These are phyloP conservation scores for Drosophila nr. medialis DNA, from an alignment of 2,888 invertebrate species.

Conservation along the genomic window DNA sequence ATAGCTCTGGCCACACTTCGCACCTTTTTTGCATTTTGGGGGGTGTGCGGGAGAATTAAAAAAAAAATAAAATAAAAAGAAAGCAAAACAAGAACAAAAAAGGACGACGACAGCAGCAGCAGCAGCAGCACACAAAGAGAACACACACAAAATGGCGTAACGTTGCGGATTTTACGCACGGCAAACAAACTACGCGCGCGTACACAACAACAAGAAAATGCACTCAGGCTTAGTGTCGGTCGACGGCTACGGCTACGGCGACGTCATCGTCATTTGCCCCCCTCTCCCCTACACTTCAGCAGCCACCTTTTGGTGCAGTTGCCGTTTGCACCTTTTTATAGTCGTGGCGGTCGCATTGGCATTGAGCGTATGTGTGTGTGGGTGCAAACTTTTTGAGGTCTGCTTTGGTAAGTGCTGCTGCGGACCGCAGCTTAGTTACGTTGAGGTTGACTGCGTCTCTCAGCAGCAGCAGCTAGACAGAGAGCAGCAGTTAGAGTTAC, in stretches of 20 bases:
- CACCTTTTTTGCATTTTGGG: constrained; percentile 78
- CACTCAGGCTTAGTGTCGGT: constrained; percentile 79
- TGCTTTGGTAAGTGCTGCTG: constrained; percentile 78
- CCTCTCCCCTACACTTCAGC: neutral
- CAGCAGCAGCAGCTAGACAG: constrained; percentile 22
- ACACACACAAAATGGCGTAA: constrained; percentile 78
- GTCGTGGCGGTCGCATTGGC: constrained; percentile 45
- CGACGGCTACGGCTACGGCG: constrained; percentile 43
- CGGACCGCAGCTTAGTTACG: constrained; percentile 78
- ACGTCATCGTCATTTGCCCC: constrained; percentile 45
- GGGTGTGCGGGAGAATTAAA: constrained; percentile 38
- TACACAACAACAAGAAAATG: constrained; percentile 80
- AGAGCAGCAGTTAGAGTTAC: constrained; percentile 21
- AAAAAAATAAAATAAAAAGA: constrained; percentile 23
- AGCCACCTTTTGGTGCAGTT: constrained; percentile 24
- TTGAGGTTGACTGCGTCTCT: constrained; percentile 70
- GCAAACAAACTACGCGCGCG: constrained; percentile 79
- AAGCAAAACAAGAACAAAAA: constrained; percentile 8
- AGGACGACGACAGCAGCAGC: constrained; percentile 2
- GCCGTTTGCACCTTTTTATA: constrained; percentile 76
- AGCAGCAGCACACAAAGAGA: constrained; percentile 62
- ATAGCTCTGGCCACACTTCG: constrained; percentile 60
- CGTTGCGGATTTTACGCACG: constrained; percentile 80
- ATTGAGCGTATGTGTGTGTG: constrained; percentile 45
- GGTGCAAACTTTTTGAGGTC: constrained; percentile 76